phyloP scores from a whole-genome alignment of 2,888 invertebrate species.

The Drosophila austrosaltans region DNA sequence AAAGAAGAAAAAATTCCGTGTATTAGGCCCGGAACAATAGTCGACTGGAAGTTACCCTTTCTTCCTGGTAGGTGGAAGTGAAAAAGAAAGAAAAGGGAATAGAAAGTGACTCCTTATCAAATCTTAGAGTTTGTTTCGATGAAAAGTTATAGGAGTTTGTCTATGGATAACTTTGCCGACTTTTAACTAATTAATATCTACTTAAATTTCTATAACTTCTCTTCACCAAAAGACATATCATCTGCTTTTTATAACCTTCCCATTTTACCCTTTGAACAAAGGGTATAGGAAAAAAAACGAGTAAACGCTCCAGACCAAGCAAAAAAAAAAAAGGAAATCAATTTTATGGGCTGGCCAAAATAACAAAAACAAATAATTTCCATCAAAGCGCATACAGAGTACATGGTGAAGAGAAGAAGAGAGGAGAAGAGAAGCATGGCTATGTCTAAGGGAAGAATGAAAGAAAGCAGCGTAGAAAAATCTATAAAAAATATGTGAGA shows the following conservation, averaged over 20 bases:
- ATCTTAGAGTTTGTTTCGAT: too few relatives aligned
- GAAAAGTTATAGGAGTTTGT: too few relatives aligned
- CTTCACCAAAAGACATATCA: too few relatives aligned
- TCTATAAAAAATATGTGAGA: conserved; percentile 81
- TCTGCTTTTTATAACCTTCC: not conserved
- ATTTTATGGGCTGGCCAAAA: conserved; percentile 76
- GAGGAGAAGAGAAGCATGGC: conserved; percentile 41
- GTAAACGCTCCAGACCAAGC: conserved; percentile 44
- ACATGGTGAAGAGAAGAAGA: conserved; percentile 4
- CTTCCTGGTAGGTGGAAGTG: too few relatives aligned
- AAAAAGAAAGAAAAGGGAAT: too few relatives aligned
- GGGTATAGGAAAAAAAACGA: conserved; percentile 22
- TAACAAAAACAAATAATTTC: conserved; percentile 66
- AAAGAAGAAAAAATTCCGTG: conserved; percentile 48
- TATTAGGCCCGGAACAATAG: not conserved
- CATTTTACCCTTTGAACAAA: not conserved
- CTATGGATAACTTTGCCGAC: too few relatives aligned
- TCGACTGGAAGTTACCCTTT: not conserved
- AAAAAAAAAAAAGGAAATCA: conserved; percentile 68
- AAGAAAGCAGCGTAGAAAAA: conserved; percentile 60
- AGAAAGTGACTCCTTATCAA: too few relatives aligned
- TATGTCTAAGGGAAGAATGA: conserved; percentile 30
- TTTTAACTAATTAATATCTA: too few relatives aligned
- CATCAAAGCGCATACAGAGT: conserved; percentile 50
- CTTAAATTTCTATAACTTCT: too few relatives aligned